Evolutionary conservation across 2,888 invertebrate species (phyloP).

Genomic region (Chalcis sispes): DNA sequence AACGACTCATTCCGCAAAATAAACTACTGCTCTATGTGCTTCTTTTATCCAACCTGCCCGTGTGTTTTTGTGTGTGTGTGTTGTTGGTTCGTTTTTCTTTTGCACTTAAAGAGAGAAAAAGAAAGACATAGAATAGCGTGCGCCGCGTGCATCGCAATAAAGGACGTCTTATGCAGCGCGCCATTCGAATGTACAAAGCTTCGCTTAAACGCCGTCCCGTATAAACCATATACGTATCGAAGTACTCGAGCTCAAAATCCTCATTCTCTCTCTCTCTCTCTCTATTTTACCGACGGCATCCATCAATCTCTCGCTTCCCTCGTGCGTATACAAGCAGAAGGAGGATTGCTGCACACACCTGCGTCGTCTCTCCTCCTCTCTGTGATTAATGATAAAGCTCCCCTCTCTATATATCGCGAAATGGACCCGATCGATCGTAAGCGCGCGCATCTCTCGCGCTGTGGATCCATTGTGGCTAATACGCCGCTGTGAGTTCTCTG

Average conservation of each 20-base stretch:
- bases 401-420: too few relatives aligned
- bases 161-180: too few relatives aligned
- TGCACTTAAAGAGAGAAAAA: too few relatives aligned
- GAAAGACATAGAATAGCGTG: too few relatives aligned
- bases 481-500: neutral
- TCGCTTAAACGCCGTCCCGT: neutral
- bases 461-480: constrained; percentile 36
- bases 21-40: too few relatives aligned
- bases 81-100: too few relatives aligned
- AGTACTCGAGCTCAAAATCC: constrained; percentile 52
- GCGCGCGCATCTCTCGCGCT: constrained; percentile 51
- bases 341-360: constrained; percentile 60
- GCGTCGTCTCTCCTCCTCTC: constrained; percentile 57
- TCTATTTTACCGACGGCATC: constrained; percentile 58
- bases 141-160: too few relatives aligned
- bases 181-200: too few relatives aligned
- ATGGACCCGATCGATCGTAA: constrained; percentile 65
- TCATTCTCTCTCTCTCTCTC: neutral
- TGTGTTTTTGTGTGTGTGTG: too few relatives aligned
- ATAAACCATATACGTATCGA: constrained; percentile 38
- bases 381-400: constrained; percentile 70
- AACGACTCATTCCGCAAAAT: too few relatives aligned
- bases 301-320: constrained; percentile 63
- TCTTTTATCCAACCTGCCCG: too few relatives aligned
- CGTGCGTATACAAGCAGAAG: constrained; percentile 4